Base-by-base conservation (phyloP, 2,113 vertebrate genomes). In the Cinclus cinclus region DNA sequence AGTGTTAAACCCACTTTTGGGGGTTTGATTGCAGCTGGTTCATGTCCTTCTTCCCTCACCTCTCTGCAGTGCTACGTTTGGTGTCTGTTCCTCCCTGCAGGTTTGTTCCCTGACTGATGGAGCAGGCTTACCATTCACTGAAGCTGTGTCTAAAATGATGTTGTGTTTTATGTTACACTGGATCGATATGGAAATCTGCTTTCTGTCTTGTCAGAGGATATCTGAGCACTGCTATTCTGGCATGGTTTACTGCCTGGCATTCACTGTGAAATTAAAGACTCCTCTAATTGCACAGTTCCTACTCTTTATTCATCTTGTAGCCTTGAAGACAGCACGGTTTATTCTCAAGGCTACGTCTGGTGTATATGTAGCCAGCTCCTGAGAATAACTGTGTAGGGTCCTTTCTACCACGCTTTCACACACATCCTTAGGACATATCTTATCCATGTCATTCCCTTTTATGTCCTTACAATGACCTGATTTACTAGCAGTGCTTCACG, bases 231-330 rank as follows among this genome's bases (percentile, higher is more conserved):
- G 59, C 47, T 80, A 4, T 90, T 90, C 39, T 63, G 46, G 46
- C 3, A 5, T 4, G 4, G 31, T 76, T 87, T 73, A 42, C 53
- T 37, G 75, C 85, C 79, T 64, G 67, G 68, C 37, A 39, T 70
- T 88, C 50, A 47, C 46, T 47, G 55, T 67, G 68, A 90, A 94
- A 90, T 80, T 86, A 80, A 86, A 92, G 63, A 78, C 50, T 92
- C 11, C 68, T 44, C 1, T 80, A 80, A 62, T 50, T 74, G 50
- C 55, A 77, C 19, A 31, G 28, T 83, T 94, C 62, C 53, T 87
- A 37, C 35, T 91, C 79, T 79, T 56, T 53, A 46, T 85, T 91
- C 13, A 1, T 82, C 79, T 77, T 15, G 35, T 65, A 92, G 75
- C 79, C 37, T 74, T 90, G 81, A 92, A 86, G 59, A 70, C 27